Percentiles rank a stretch among this genome's conserved stretches.
phyloP scores from a whole-genome alignment of 1,140 invertebrate genomes.

The Drepana arcuata region DNA sequence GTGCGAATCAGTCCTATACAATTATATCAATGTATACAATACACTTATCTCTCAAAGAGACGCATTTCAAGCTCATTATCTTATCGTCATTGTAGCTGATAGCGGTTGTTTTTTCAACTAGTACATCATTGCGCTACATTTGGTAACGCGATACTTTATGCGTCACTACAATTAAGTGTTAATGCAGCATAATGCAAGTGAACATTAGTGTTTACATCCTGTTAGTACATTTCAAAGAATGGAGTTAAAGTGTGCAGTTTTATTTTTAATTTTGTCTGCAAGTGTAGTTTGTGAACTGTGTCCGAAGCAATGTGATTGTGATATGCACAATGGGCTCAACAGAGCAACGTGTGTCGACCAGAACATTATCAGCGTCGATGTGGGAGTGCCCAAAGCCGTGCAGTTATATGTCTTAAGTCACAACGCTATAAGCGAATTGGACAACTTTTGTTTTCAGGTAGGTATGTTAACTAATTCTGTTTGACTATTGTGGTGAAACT shows the following conservation, averaged over 20 bases:
- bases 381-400: conserved; percentile 59
- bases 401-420: conserved; percentile 66
- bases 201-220: too few relatives aligned
- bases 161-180: conserved; percentile 24
- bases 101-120: conserved; percentile 34
- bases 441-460: conserved; percentile 70
- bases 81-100: conserved; percentile 35
- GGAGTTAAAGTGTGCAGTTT: conserved; percentile 23
- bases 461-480: too few relatives aligned
- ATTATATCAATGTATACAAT: too few relatives aligned
- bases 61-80: conserved; percentile 29
- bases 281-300: conserved; percentile 31
- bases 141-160: conserved; percentile 25
- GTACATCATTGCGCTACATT: conserved; percentile 41
- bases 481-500: too few relatives aligned
- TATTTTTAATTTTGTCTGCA: conserved; percentile 22
- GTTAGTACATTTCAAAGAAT: conserved; percentile 22
- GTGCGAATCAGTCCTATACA: too few relatives aligned
- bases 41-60: too few relatives aligned
- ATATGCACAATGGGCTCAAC: conserved; percentile 59
- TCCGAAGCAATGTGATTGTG: conserved; percentile 71
- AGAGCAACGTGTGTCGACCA: conserved; percentile 62
- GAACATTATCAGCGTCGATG: conserved; percentile 60
- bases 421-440: conserved; percentile 67
- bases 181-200: conserved; percentile 24